Base-by-base conservation (phyloP, 2,113 vertebrate species). In the Tachysurus vachellii region DNA sequence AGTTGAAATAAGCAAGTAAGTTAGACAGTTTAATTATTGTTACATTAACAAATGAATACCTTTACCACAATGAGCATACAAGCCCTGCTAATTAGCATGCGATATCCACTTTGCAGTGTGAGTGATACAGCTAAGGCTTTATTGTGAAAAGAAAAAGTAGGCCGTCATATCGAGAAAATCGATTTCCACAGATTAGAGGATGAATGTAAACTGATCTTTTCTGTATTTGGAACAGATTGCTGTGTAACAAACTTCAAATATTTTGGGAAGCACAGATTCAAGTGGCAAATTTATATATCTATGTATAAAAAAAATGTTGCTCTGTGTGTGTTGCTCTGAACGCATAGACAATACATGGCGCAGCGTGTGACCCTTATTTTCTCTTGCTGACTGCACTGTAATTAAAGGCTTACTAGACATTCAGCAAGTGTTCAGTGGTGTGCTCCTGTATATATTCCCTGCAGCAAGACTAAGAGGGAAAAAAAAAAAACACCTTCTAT, bases 61-160 rank as follows among this genome's bases (percentile, higher is more conserved):
- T 53, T 82, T 23, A 90, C 81, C 75, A 87, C 86, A 66, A 79
- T 76, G 17, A 84, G 11, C 36, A 85, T 82, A 85, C 21, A 68
- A 88, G 76, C 81, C 70, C 85, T 44, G 62, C 68, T 87, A 50
- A 23, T 62, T 62, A 66, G 75, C 89, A 90, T 90, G 89, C 85
- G 26, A 12, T 83, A n/a, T 79, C 54, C 62, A 75, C 44, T n/a
- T 56, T 21, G 70, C 13, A 44, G 50, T 83, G 53, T 68, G 59
- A 68, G 61, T 68, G 26, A 66, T 47, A 75, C 16, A 75, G 44
- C 57, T 53, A 42, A 10, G n/a, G 42, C 13, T 80, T 61, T 47
- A 75, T 14, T 14, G 0, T 62, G 13, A 68, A 53, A 68, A 10
- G 26, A 13, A 13, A 68, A 88, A 85, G 57, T 82, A 81, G 75